phyloP scores from a whole-genome alignment of 2,113 vertebrate species.

The Onychostruthus taczanowskii region DNA sequence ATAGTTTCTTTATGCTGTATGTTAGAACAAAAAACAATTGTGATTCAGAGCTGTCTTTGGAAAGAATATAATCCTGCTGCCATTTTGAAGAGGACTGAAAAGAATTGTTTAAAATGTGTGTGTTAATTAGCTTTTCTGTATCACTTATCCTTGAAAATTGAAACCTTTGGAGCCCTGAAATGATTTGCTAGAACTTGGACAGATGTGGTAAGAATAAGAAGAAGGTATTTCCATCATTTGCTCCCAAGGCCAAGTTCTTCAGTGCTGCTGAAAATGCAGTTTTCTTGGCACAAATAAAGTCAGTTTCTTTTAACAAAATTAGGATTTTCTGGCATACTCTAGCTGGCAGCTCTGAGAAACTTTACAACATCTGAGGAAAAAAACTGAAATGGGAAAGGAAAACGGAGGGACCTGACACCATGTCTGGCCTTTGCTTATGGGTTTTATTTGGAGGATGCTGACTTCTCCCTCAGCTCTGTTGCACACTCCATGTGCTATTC shows the following conservation, averaged over 20 bases:
- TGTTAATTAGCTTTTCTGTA: not conserved
- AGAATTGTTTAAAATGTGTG: not conserved
- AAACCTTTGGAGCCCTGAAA: not conserved
- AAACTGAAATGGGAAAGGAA: not conserved
- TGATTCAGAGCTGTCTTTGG: not conserved
- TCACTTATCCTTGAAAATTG: not conserved
- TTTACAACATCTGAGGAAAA: not conserved
- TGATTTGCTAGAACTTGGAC: not conserved
- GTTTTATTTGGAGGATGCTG: not conserved
- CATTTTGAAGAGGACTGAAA: not conserved
- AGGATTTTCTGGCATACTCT: not conserved
- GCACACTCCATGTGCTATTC: not conserved
- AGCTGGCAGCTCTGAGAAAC: slow-evolving; percentile 5
- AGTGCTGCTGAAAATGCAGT: not conserved
- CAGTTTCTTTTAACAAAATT: not conserved
- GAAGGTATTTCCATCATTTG: not conserved
- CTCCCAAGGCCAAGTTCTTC: not conserved
- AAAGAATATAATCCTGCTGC: not conserved
- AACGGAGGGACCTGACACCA: not conserved
- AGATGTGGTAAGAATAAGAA: not conserved
- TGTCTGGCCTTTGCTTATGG: not conserved
- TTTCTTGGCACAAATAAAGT: slow-evolving; percentile 11
- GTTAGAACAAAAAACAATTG: not conserved
- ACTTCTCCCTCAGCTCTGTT: not conserved
- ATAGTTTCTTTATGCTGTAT: not conserved